Base-by-base conservation (phyloP, 2,113 vertebrate species). In the Platichthys flesus region DNA sequence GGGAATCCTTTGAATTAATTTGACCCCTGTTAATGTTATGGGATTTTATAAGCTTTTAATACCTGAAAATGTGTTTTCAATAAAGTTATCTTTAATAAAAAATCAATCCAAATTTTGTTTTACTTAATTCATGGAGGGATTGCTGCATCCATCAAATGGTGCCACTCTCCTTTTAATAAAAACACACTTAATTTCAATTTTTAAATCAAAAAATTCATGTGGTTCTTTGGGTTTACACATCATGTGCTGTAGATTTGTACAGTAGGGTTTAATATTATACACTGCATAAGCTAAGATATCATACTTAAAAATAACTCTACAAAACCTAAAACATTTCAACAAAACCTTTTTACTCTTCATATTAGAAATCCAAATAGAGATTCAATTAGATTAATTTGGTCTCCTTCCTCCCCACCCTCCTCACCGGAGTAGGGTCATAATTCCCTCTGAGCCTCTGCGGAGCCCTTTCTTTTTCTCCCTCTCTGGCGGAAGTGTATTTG, bases 381-480 rank as follows among this genome's bases (percentile, higher is more conserved):
- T 65, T 31, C 13, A 75, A 20, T 42, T 21, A 37, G 8, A 21
- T 62, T n/a, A 16, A 35, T 28, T 51, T 7, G 2, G 20, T 63
- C 55, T 20, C 67, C 52, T 18, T 68, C 56, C 75, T 54, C 42
- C 67, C 67, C 51, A 37, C 59, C 76, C 14, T 86, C 16, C 89
- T 93, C 76, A 90, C 89, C 94, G 82, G 47, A 94, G 89, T 23
- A 96, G 73, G 52, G 95, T 95, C 94, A 95, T 94, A 61, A 95
- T 93, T 63, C 97, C 97, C 56, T 97, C 97, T 0, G 96, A 98
- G 74, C 94, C 83, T 84, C 42, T 88, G 57, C 85, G 89, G 5
- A 91, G 82, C 68, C 94, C 93, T 83, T 91, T 94, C 23, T 58
- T 93, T 69, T 89, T 94, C 74, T 92, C 93, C 76, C 84, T 93